Evolutionary conservation across 2,113 vertebrate genomes (phyloP), one percentile per base, ranked within the genome.

Genomic region (Pseudois nayaur): DNA sequence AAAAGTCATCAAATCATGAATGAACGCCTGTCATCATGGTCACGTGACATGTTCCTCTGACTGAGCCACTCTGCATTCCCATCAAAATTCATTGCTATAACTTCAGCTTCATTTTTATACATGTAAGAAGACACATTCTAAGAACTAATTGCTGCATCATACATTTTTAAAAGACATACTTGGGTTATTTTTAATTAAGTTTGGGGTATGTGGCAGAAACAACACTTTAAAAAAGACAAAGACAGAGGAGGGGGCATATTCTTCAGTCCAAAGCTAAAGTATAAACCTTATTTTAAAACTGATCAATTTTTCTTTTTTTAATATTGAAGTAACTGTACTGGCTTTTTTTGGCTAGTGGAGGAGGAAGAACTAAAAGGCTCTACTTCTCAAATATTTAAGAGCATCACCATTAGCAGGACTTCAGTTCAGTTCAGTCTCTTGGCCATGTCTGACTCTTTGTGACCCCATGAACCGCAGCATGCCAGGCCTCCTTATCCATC

Each of bases 1-100:
- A 94, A 55, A 96, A 96, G 60, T 93, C 96, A 91, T 98, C 93
- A 95, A 84, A 94, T 98, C 97, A 95, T 97, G 97, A 98, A 98
- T 97, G 94, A 97, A 85, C 0, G 29, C 71, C 94, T 97, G 97
- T 95, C 95, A 89, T 91, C 40, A 25, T 23, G 27, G 96, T 97
- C 98, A 97, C 87, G 7, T 98, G 98, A 86, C 83, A 64, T 36
- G 6, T 25, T 59, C 64, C 78, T 96, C 89, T 90, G 89, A 67
- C 87, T 33, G n/a, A 87, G 79, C 48, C 59, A n/a, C 17, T 76
- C 55, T 57, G 59, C 60, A 78, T 60, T 89, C 48, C 27, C 93
- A 33, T 83, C 25, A 27, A n/a, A 82, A 97, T 83, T 45, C 88
- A 91, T 94, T 82, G 59, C 33, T 48, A 48, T 62, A 94, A 74